Base-by-base conservation (phyloP, 2,888 invertebrate genomes). In the Troglohyphantes excavatus region DNA sequence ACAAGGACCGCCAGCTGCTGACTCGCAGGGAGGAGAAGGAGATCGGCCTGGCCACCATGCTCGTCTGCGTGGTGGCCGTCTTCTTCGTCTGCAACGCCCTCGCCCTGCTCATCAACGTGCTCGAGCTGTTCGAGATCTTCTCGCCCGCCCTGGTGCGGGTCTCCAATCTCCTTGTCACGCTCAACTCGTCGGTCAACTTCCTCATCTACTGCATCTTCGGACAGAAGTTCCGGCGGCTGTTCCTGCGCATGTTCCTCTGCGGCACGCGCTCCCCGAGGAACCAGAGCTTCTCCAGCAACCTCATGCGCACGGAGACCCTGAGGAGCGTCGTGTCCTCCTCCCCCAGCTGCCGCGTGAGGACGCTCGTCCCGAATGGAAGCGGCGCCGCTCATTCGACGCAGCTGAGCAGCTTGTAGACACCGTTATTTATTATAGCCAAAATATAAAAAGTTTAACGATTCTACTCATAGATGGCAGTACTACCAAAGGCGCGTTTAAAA, bases 121-220 rank as follows among this genome's bases (percentile, higher is more conserved):
- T 97, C 93, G 97, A 98, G 94, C 82, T 90, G 19, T 86, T 91
- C 26, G 83, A 91, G 19, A 33, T 87, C 2, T 81, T 76, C 11
- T 95, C 96, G 92, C 94, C 97, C 92, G 96, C 97, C 83, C 96
- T 96, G 93, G 95, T 95, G 53, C 92, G 91, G 7, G 92, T 93
- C 21, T 97, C 97, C 93, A 99, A 99, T 94, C 95, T 99, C 85
- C 95, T 99, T 91, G 98, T 99, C 84, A 98, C 98, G 91, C 96
- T 99, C 93, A 99, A 99, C 94, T 98, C 98, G 93, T 98, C 98
- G 93, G 97, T 98, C 91, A 99, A 99, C 94, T 99, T 99, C 94
- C 96, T 99, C 91, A 98, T 99, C 92, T 99, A 99, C 94, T 98
- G 98, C 91, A 98, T 98, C 92, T 98, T 99, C 94, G 99, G 99